Evolutionary conservation across 2,113 vertebrate species (phyloP).

Genomic region (Tachuris rubrigastra): DNA sequence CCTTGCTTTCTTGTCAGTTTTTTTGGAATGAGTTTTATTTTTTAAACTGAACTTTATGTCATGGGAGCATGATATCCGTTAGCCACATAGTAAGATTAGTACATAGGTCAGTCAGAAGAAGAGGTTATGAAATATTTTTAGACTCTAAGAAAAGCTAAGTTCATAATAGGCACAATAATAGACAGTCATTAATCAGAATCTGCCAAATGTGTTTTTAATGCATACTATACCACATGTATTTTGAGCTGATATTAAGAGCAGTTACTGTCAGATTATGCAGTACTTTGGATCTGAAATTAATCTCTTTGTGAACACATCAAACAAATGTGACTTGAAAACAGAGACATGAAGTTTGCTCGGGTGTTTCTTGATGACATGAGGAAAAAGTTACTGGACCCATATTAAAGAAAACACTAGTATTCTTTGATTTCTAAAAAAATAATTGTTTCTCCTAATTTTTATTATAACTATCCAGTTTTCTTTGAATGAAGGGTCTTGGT

Average conservation of each 20-base stretch:
- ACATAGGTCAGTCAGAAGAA: neutral
- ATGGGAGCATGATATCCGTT: fast-evolving
- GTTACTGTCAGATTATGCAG: neutral
- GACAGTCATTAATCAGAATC: neutral
- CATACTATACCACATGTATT: neutral
- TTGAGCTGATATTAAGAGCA: neutral
- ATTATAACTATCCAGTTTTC: neutral
- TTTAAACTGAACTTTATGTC: neutral
- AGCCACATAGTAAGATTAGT: neutral
- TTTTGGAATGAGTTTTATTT: neutral
- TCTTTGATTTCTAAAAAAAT: neutral
- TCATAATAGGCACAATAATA: neutral
- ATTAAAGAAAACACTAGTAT: neutral
- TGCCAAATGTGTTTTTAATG: neutral
- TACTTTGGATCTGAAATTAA: neutral
- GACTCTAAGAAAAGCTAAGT: neutral
- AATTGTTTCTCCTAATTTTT: neutral
- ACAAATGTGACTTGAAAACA: neutral
- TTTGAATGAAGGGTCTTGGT: neutral
- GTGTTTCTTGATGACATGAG: neutral
- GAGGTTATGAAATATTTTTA: neutral
- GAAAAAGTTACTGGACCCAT: neutral
- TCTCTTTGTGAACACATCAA: neutral
- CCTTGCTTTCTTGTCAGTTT: neutral
- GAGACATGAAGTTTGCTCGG: neutral